A percentile compares a stretch with the other conserved stretches of the same genome.
Conservation (phyloP, 2,888 invertebrate genomes). For the Eupithecia vulgata region DNA sequence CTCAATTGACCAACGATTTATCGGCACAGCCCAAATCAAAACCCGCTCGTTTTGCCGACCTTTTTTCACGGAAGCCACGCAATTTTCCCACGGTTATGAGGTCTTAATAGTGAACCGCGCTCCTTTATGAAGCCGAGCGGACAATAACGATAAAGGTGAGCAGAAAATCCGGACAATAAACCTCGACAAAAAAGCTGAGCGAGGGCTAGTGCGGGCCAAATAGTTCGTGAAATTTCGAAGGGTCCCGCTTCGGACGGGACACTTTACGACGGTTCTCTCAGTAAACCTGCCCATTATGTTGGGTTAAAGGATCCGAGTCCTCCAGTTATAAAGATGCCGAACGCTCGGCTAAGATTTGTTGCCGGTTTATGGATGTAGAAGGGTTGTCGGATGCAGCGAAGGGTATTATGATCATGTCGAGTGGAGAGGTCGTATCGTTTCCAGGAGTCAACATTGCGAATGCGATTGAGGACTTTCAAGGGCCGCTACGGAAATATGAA, state of each 20-base stretch:
- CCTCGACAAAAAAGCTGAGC: constrained; percentile 80
- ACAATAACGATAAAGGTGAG: constrained; percentile 84
- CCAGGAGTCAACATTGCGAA: constrained; percentile 80
- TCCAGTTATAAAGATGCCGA: constrained; percentile 82
- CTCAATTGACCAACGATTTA: constrained; percentile 75
- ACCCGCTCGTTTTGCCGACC: constrained; percentile 40
- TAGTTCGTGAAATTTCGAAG: constrained; percentile 83
- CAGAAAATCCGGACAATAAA: constrained; percentile 83
- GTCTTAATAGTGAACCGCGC: constrained; percentile 79
- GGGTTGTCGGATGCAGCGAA: constrained; percentile 77
- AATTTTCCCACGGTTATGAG: constrained; percentile 83
- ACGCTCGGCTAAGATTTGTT: constrained; percentile 79
- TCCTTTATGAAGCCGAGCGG: constrained; percentile 81
- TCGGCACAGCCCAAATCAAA: constrained; percentile 58
- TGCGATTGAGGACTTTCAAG: constrained; percentile 74
- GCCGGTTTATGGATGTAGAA: constrained; percentile 81
- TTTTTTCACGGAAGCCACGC: constrained; percentile 48
- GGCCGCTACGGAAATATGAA: constrained; percentile 67
- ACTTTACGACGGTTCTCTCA: constrained; percentile 82
- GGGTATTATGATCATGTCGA: constrained; percentile 81
- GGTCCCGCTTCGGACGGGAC: constrained; percentile 75
- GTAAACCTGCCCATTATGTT: constrained; percentile 83
- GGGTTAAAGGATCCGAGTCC: constrained; percentile 81
- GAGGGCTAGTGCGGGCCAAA: constrained; percentile 81
- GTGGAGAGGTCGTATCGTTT: constrained; percentile 79